Percentiles rank a stretch among this genome's conserved stretches.
phyloP scores from a whole-genome alignment of 2,797 vertebrate genomes.

The Sarcophilus harrisii region DNA sequence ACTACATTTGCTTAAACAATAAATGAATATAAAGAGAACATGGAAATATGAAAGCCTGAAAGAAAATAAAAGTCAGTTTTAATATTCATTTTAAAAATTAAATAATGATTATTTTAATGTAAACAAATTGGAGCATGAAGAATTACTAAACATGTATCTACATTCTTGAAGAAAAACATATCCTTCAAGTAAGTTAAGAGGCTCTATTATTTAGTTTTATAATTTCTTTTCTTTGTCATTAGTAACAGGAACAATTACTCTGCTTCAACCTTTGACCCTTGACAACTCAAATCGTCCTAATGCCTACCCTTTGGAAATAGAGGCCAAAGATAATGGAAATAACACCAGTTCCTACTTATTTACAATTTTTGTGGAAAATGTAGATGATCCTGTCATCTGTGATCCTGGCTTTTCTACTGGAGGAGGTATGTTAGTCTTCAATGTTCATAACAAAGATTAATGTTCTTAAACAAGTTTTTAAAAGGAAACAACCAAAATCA shows the following conservation, averaged over 20 bases:
- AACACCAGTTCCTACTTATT: constrained; percentile 39
- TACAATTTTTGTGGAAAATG: constrained; percentile 62
- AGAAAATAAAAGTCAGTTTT: background rate
- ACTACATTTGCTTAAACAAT: background rate
- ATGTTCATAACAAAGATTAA: constrained; percentile 32
- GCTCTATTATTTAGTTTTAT: background rate
- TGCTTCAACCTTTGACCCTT: constrained; percentile 67
- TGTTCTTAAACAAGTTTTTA: background rate
- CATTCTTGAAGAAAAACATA: background rate
- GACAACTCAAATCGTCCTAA: constrained; percentile 48
- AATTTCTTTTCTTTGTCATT: constrained; percentile 26
- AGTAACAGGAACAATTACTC: constrained; percentile 52
- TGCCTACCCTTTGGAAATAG: constrained; percentile 43
- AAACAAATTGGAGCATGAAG: background rate
- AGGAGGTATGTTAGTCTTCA: constrained; percentile 9
- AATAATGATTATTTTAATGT: background rate
- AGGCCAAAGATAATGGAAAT: constrained; percentile 55
- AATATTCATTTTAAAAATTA: constrained; percentile 18
- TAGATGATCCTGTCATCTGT: constrained; percentile 69
- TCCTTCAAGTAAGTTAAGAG: background rate
- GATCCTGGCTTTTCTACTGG: constrained; percentile 67
- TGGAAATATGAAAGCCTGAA: constrained; percentile 13
- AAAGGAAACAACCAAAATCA: background rate
- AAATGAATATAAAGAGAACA: background rate
- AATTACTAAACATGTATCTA: background rate